Percentiles rank a stretch among this genome's conserved stretches.
These are phyloP conservation scores for Tyria jacobaeae DNA, from an alignment of 2,888 invertebrate species.

Conservation along the genomic window DNA sequence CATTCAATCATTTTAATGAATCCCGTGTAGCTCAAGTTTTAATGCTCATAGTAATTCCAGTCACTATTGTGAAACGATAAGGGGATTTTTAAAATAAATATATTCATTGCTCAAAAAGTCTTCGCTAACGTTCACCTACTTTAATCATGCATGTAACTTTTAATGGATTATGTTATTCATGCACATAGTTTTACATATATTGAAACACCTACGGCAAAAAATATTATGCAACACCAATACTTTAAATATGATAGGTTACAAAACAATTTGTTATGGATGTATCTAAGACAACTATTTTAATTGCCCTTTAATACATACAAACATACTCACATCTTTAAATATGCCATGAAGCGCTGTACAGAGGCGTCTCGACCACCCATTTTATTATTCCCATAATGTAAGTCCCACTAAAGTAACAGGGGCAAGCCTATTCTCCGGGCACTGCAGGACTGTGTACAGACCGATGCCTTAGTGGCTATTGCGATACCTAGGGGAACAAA, in stretches of 20 bases:
- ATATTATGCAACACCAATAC: neutral
- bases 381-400: too few relatives aligned
- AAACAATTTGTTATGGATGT: neutral
- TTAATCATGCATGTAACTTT: conserved; percentile 1
- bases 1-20: neutral
- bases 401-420: too few relatives aligned
- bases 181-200: conserved; percentile 3
- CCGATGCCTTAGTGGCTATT: too few relatives aligned
- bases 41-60: neutral
- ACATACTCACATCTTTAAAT: too few relatives aligned
- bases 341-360: too few relatives aligned
- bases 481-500: too few relatives aligned
- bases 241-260: conserved; percentile 12
- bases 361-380: too few relatives aligned
- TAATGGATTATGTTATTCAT: conserved; percentile 1
- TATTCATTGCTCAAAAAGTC: conserved; percentile 2
- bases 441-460: too few relatives aligned
- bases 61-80: conserved; percentile 1
- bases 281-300: neutral
- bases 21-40: too few relatives aligned
- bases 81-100: neutral
- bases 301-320: too few relatives aligned
- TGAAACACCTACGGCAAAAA: conserved; percentile 8
- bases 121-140: conserved; percentile 13
- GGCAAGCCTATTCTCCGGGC: too few relatives aligned